Conservation (phyloP, 2,113 vertebrate species). For the Solea senegalensis region DNA sequence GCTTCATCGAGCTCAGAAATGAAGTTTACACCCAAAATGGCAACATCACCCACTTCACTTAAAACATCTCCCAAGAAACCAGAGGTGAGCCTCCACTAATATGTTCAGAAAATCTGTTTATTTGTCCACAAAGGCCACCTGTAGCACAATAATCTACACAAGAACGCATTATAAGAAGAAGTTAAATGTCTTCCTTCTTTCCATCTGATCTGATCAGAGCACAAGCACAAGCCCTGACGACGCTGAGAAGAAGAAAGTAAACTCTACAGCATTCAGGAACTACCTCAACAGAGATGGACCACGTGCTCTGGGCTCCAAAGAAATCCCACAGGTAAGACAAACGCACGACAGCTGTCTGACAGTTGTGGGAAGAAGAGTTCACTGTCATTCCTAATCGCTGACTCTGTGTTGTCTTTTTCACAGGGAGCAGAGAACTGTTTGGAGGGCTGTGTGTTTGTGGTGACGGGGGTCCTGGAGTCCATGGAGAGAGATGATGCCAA, state of each 20-base stretch:
- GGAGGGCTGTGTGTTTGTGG: constrained; percentile 93
- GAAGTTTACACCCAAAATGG: constrained; percentile 74
- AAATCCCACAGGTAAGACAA: constrained; percentile 87
- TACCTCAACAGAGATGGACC: constrained; percentile 96
- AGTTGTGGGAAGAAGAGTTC: not conserved
- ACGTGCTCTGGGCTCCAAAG: constrained; percentile 94
- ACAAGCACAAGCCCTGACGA: constrained; percentile 89
- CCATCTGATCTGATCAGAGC: constrained; percentile 37
- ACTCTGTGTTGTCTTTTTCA: constrained; percentile 37
- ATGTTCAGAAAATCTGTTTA: not conserved
- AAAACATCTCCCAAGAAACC: constrained; percentile 88
- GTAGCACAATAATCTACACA: not conserved
- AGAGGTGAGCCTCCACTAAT: constrained; percentile 80
- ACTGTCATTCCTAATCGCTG: not conserved
- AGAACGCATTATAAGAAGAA: not conserved
- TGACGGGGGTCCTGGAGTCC: constrained; percentile 95
- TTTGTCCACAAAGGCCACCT: not conserved
- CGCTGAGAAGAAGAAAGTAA: constrained; percentile 88
- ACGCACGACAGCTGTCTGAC: not conserved
- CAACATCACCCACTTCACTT: constrained; percentile 74
- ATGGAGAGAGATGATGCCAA: constrained; percentile 95
- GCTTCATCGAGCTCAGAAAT: constrained; percentile 27
- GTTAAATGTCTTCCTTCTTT: not conserved
- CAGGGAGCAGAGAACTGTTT: constrained; percentile 97
- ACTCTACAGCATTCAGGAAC: constrained; percentile 89